phyloP scores from a whole-genome alignment of 2,113 vertebrate genomes.

The Oncorhynchus nerka region DNA sequence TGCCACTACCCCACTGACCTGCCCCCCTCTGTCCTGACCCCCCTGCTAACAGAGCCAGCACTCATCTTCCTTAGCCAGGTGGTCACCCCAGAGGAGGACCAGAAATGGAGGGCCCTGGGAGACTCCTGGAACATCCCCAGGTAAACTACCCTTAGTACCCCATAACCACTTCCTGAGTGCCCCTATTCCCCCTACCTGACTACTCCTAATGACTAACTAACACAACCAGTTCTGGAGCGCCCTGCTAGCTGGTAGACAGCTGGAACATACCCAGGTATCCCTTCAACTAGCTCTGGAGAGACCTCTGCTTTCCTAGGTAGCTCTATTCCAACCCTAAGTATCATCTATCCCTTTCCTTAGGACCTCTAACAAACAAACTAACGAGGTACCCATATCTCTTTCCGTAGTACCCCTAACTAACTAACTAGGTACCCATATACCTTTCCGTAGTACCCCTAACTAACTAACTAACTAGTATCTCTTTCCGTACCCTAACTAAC shows the following conservation, averaged over 20 bases:
- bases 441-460: no score
- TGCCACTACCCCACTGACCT: constrained; percentile 50
- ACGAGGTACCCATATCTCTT: no score
- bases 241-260: no score
- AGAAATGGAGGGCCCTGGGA: constrained; percentile 71
- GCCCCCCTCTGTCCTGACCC: constrained; percentile 51
- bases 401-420: no score
- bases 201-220: no score
- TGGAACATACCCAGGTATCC: no score
- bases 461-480: no score
- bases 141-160: constrained; percentile 43
- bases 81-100: constrained; percentile 44
- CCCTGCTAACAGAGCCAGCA: constrained; percentile 66
- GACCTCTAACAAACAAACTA: no score
- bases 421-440: no score
- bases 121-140: constrained; percentile 66
- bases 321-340: neutral
- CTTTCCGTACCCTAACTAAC: no score
- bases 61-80: constrained; percentile 62
- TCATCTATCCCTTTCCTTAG: neutral
- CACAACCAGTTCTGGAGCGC: no score
- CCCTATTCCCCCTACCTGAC: neutral
- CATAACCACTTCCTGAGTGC: neutral
- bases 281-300: neutral
- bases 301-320: neutral